These are phyloP conservation scores for Psylliodes chrysocephalus DNA, from an alignment of 2,888 invertebrate genomes.

Conservation along the genomic window DNA sequence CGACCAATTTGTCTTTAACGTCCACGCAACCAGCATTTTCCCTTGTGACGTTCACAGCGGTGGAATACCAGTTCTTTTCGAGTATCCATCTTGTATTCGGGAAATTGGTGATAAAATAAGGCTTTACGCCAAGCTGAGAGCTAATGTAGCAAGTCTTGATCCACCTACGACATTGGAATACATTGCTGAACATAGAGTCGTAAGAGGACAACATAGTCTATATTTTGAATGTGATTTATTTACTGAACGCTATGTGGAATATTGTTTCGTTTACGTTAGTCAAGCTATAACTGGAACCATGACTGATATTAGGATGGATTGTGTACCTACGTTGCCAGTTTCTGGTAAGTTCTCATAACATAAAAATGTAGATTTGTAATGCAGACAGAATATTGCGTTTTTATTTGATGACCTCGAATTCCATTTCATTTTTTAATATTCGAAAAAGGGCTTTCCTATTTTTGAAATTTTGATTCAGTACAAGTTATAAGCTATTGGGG, in stretches of 20 bases:
- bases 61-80: slow-evolving; percentile 82
- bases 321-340: slow-evolving; percentile 83
- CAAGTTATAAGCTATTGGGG: too few relatives aligned
- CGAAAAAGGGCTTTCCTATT: too few relatives aligned
- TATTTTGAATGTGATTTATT: slow-evolving; percentile 85
- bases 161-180: slow-evolving; percentile 74
- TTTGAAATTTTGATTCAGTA: too few relatives aligned
- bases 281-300: slow-evolving; percentile 87
- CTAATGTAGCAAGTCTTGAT: slow-evolving; percentile 75
- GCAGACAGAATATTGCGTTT: too few relatives aligned
- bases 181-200: slow-evolving; percentile 69
- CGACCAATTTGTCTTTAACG: slow-evolving; percentile 85
- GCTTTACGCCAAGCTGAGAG: slow-evolving; percentile 78
- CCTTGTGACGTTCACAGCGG: slow-evolving; percentile 79
- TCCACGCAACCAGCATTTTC: slow-evolving; percentile 84
- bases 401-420: too few relatives aligned
- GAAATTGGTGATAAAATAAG: slow-evolving; percentile 82
- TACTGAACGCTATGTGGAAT: slow-evolving; percentile 84
- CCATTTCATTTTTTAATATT: too few relatives aligned
- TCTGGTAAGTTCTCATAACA: slow-evolving; percentile 76
- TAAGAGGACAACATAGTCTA: slow-evolving; percentile 79
- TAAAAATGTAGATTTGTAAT: too few relatives aligned
- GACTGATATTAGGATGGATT: slow-evolving; percentile 85
- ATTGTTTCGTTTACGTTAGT: slow-evolving; percentile 89
- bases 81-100: slow-evolving; percentile 85